Percentiles rank a stretch among this genome's conserved stretches.
Conservation (phyloP, 2,888 invertebrate species). For the Tetrapedia diversipes region DNA sequence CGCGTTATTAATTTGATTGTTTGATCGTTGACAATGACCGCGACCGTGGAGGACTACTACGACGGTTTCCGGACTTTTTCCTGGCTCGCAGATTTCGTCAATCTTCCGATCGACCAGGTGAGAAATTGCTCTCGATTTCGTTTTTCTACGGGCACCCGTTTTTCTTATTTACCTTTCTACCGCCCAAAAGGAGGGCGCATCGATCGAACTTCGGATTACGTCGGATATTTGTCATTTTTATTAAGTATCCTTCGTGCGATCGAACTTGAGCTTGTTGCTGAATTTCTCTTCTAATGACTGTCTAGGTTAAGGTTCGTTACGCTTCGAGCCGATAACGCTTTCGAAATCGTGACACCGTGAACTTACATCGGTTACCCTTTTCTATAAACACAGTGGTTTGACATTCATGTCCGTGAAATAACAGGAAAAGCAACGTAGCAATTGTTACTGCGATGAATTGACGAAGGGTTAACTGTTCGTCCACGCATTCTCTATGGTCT, state of each 20-base stretch:
- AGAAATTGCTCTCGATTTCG: conserved; percentile 75
- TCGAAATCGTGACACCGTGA: conserved; percentile 13
- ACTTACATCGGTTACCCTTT: neutral
- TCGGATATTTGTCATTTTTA: conserved; percentile 17
- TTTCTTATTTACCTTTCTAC: conserved; percentile 25
- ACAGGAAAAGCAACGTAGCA: neutral
- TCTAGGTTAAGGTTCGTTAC: conserved; percentile 37
- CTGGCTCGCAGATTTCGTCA: conserved; percentile 87
- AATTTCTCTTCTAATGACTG: neutral
- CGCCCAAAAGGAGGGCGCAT: conserved; percentile 46
- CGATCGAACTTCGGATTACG: conserved; percentile 30
- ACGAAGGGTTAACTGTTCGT: conserved; percentile 6
- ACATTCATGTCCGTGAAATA: neutral
- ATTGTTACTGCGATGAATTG: neutral
- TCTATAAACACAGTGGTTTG: neutral
- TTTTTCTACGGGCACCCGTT: neutral
- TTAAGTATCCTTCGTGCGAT: conserved; percentile 20
- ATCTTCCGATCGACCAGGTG: conserved; percentile 92
- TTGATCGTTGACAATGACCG: conserved; percentile 66
- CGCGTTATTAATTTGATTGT: conserved; percentile 34
- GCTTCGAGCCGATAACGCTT: neutral
- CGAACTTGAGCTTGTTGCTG: neutral
- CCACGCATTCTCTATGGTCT: neutral
- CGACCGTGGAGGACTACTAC: conserved; percentile 83
- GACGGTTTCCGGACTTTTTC: conserved; percentile 89